Percentiles rank a stretch among this genome's conserved stretches.
These are phyloP conservation scores for Mugil cephalus DNA, from an alignment of 2,113 vertebrate species.

Conservation along the genomic window DNA sequence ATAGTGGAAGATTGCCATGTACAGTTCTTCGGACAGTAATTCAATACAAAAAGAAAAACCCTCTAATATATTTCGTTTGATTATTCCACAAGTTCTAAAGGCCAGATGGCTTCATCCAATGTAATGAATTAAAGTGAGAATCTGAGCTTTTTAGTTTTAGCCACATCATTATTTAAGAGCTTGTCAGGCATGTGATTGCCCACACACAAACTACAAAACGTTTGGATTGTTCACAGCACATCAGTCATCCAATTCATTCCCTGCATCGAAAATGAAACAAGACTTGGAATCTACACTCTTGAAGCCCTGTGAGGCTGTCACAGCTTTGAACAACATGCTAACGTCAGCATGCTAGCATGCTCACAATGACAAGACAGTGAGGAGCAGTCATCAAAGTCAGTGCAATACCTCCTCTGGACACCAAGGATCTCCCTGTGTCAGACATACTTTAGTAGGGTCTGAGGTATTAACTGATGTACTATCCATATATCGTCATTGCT, in stretches of 20 bases:
- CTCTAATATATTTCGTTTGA: background rate
- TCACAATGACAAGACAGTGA: slow-evolving; percentile 24
- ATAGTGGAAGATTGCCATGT: slow-evolving; percentile 7
- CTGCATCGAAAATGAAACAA: too few species aligned
- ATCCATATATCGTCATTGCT: too few species aligned
- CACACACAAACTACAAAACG: background rate
- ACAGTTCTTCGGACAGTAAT: slow-evolving; percentile 20
- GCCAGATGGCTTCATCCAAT: background rate
- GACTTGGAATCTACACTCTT: too few species aligned
- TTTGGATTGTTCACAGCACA: background rate
- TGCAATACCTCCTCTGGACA: slow-evolving; percentile 5
- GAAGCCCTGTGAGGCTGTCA: slow-evolving; percentile 1
- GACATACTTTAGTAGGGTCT: slow-evolving; percentile 12
- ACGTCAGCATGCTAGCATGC: slow-evolving; percentile 6
- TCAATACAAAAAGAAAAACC: slow-evolving; percentile 24
- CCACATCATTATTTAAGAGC: slow-evolving; percentile 1
- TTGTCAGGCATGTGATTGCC: background rate
- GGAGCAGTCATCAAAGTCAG: slow-evolving; percentile 16
- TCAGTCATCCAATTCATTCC: too few species aligned
- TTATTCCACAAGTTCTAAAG: background rate
- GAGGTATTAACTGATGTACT: background rate
- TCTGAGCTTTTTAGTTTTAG: background rate
- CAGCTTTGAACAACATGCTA: slow-evolving; percentile 9
- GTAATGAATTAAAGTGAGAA: background rate
- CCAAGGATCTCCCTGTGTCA: background rate